Base-by-base conservation (phyloP, 2,888 invertebrate species). In the Cybosia mesomella region DNA sequence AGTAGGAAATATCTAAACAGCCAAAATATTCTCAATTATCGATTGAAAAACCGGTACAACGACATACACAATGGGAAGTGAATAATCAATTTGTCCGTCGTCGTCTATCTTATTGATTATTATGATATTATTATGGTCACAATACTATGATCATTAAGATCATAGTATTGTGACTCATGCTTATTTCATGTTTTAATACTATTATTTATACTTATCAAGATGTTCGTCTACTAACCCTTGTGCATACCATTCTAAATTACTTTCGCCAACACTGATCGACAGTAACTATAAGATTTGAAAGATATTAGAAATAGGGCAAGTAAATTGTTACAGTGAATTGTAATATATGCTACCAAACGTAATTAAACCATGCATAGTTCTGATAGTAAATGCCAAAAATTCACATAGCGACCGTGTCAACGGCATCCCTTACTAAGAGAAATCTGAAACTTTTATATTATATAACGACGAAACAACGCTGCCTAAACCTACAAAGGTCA, bases 401-500 rank as follows among this genome's bases (percentile, higher is more conserved):
- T 68, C 71, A 66, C 68, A 73, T 57, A 49, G 32, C 53, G 62
- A 57, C 66, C 34, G 32, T 70, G 64, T 68, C 70, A 76, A 73
- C 66, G 75, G 13, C 61, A 28, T 67, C 73, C 76, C 74, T 76
- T 72, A 82, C 83, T 86, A 84, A 80, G 74, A 77, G 75, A 77
- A 85, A 84, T 83, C 85, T 84, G 84, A 86, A 91, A 90, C 85
- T 91, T 89, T 89, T 88, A 89, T 88, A 87, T 80, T 68, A 80
- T 86, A 86, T 77, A 81, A 81, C 70, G 77, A 68, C 82, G 85
- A 89, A 91, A 91, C 91, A 90, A 91, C 89, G 87, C 86, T 43
- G 80, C 84, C 89, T 87, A 87, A 89, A 87, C 87, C 89, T 89
- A 85, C 85, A 89, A 92, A 92, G 93, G 92, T 92, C 91, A 90